Conservation (phyloP, 2,797 vertebrate species). For the Mus caroli region DNA sequence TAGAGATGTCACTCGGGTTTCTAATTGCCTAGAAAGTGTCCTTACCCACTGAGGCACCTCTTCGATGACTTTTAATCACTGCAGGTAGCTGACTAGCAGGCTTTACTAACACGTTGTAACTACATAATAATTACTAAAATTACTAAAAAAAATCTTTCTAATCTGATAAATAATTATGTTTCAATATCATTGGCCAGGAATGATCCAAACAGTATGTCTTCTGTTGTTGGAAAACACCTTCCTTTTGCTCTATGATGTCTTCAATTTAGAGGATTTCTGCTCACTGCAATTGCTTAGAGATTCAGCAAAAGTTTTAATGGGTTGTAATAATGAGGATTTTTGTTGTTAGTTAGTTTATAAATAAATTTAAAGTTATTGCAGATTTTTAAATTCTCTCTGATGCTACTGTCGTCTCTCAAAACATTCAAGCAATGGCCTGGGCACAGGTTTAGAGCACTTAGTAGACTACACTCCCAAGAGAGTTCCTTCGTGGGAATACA, state of each 20-base stretch:
- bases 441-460: not conserved
- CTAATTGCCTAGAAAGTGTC: not conserved
- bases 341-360: not conserved
- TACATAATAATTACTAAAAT: not conserved
- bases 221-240: not conserved
- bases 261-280: not conserved
- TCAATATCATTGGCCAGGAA: not conserved
- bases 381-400: not conserved
- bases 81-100: not conserved
- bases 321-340: not conserved
- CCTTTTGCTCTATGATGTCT: too few species aligned
- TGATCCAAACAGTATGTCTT: not conserved
- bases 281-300: not conserved
- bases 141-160: not conserved
- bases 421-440: not conserved
- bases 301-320: not conserved
- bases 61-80: not conserved
- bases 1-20: not conserved
- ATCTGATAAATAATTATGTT: not conserved
- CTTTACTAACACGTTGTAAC: not conserved
- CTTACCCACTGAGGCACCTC: not conserved
- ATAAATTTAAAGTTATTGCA: not conserved
- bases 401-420: not conserved
- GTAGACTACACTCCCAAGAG: not conserved
- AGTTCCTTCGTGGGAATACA: not conserved